phyloP scores from a whole-genome alignment of 1,140 invertebrate genomes.

The Oedothorax gibbosus region DNA sequence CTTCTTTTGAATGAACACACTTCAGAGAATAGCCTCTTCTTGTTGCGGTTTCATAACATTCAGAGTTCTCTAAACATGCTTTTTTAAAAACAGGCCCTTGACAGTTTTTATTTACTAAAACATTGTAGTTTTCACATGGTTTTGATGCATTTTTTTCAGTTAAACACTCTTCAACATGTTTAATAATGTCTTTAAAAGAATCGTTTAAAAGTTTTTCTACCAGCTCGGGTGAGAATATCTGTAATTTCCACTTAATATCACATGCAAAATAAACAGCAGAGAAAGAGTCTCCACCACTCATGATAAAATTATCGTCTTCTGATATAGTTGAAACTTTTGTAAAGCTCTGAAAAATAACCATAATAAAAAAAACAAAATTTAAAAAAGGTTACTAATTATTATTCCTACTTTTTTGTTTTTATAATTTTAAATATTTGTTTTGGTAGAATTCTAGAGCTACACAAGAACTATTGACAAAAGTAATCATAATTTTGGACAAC shows the following conservation, averaged over 20 bases:
- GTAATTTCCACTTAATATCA: constrained; percentile 64
- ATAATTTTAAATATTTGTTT: not conserved
- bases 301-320: constrained; percentile 66
- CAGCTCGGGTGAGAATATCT: constrained; percentile 63
- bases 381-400: not conserved
- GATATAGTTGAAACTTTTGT: not conserved
- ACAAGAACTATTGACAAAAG: too few species aligned
- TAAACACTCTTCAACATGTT: not conserved
- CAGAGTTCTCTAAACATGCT: not conserved
- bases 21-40: constrained; percentile 16
- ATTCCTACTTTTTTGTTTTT: too few species aligned
- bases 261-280: constrained; percentile 67
- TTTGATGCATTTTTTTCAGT: not conserved
- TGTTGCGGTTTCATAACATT: constrained; percentile 4
- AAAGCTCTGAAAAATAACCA: constrained; percentile 18
- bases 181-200: constrained; percentile 62
- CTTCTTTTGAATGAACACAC: constrained; percentile 15
- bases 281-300: constrained; percentile 70
- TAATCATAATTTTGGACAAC: too few species aligned
- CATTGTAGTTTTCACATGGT: not conserved
- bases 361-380: not conserved
- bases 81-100: constrained; percentile 13
- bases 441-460: too few species aligned
- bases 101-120: not conserved
- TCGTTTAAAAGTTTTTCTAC: constrained; percentile 67